Evolutionary conservation across 2,797 vertebrate genomes (phyloP).

Genomic region (Pelodytes ibericus): DNA sequence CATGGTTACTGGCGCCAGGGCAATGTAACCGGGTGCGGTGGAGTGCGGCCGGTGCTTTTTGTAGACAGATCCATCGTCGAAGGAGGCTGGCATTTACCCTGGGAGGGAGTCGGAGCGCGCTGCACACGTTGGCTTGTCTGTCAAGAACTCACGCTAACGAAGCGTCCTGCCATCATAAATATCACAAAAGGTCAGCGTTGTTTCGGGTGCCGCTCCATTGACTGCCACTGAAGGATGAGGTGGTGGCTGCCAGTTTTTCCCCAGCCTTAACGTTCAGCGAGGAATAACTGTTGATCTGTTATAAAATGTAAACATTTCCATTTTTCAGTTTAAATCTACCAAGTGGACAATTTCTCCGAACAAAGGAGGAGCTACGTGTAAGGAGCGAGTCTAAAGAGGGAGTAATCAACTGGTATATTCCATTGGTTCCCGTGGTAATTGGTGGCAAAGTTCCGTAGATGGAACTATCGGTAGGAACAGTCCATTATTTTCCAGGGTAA

Average conservation of each 20-base stretch:
- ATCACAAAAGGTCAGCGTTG: constrained; percentile 69
- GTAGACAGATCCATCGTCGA: not conserved
- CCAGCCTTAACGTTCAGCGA: constrained; percentile 56
- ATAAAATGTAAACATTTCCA: too few species aligned
- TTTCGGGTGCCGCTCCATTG: constrained; percentile 57
- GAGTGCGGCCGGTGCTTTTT: not conserved
- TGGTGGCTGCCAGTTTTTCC: constrained; percentile 61
- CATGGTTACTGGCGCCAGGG: not conserved
- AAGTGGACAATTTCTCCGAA: too few species aligned
- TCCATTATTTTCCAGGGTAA: too few species aligned
- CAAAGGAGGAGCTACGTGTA: too few species aligned
- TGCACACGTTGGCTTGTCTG: constrained; percentile 65
- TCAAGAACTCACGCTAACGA: constrained; percentile 68
- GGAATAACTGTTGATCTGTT: too few species aligned
- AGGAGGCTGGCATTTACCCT: not conserved
- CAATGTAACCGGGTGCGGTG: not conserved
- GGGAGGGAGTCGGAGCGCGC: constrained; percentile 3
- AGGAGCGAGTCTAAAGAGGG: too few species aligned
- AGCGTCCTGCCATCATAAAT: constrained; percentile 66
- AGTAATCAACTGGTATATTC: too few species aligned
- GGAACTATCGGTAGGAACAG: too few species aligned
- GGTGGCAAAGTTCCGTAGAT: too few species aligned
- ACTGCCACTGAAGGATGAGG: constrained; percentile 55
- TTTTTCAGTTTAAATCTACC: too few species aligned
- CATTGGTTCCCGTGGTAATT: too few species aligned